phyloP scores from a whole-genome alignment of 2,888 invertebrate species.

The Eupithecia abbreviata region DNA sequence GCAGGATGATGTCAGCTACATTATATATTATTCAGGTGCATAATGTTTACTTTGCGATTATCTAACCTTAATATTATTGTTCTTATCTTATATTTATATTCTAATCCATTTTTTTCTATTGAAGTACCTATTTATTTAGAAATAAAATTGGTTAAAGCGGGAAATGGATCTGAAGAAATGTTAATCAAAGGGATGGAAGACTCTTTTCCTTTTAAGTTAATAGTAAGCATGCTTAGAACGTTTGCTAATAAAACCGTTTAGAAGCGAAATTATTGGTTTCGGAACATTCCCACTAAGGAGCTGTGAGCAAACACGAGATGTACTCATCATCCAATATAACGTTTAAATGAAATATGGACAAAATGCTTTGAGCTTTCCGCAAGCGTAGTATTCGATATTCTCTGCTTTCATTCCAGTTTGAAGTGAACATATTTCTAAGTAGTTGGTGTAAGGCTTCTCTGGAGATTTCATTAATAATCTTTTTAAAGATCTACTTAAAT shows the following conservation, averaged over 20 bases:
- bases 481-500: too few relatives aligned
- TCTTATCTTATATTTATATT: neutral
- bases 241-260: neutral
- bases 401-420: neutral
- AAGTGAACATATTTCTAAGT: neutral
- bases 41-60: too few relatives aligned
- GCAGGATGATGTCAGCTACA: too few relatives aligned
- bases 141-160: neutral
- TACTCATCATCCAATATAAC: neutral
- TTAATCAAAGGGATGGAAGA: neutral
- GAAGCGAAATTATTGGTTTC: neutral
- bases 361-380: neutral
- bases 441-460: too few relatives aligned
- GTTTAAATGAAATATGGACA: neutral
- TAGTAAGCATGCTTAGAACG: neutral
- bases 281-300: neutral
- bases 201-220: neutral
- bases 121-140: neutral
- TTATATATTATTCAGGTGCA: too few relatives aligned
- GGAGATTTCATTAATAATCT: too few relatives aligned
- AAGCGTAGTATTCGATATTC: neutral
- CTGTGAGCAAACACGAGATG: neutral
- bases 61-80: too few relatives aligned
- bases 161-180: neutral
- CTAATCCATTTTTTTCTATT: neutral